Conservation (phyloP, 1,140 invertebrate species). For the Drosophila nebulosa region DNA sequence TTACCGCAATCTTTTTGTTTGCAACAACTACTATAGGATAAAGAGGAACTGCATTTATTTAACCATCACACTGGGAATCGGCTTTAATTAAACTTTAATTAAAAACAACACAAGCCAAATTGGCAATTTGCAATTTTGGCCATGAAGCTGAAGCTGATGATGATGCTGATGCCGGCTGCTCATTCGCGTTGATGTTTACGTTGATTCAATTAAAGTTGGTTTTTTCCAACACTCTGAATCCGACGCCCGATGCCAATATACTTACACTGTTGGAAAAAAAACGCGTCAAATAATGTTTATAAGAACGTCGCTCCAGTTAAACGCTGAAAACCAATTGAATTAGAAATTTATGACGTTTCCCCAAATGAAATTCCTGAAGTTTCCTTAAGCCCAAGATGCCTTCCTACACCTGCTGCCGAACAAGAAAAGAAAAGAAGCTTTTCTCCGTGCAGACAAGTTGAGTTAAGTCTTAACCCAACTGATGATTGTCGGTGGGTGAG, state of each 20-base stretch:
- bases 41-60: constrained; percentile 21
- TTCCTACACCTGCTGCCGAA: neutral
- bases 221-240: constrained; percentile 45
- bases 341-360: neutral
- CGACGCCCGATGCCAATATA: neutral
- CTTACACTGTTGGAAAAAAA: neutral
- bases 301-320: neutral
- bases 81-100: constrained; percentile 76
- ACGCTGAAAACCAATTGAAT: neutral
- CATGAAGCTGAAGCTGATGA: neutral
- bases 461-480: constrained; percentile 12
- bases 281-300: neutral
- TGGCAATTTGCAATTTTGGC: constrained; percentile 59
- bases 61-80: constrained; percentile 37
- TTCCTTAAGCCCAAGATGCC: neutral
- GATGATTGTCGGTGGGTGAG: constrained; percentile 32
- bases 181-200: constrained; percentile 52
- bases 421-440: neutral
- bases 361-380: neutral
- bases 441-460: constrained; percentile 14
- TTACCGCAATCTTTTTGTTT: neutral
- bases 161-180: neutral
- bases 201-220: constrained; percentile 72
- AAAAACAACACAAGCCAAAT: constrained; percentile 70
- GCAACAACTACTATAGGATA: too few relatives aligned